Evolutionary conservation across 2,113 vertebrate species (phyloP), one percentile per base, ranked within the genome.

Genomic region (Thermophis baileyi): DNA sequence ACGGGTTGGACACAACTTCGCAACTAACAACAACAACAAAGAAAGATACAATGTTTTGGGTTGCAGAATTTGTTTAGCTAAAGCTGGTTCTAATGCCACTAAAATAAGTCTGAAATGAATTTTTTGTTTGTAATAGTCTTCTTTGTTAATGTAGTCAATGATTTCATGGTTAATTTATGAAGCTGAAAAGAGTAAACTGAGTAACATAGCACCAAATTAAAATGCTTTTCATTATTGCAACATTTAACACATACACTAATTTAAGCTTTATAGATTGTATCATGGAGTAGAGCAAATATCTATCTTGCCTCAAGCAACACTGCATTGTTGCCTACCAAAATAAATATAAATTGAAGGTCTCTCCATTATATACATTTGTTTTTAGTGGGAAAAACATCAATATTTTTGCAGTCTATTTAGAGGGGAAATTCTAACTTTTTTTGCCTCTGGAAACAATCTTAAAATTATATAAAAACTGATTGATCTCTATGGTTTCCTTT

Each of bases 401-500:
- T 92, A 11, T 51, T 94, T 94, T 90, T 89, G 91, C 94, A 95
- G 69, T n/a, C 50, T 47, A 9, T 85, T 96, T 95, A 96, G 50
- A 95, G 63, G 18, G 49, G 94, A 93, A 94, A 0, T 89, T 90
- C 51, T 69, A 60, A 94, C 0, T 87, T 96, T 93, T 90, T 96
- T 92, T 95, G 87, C 96, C 88, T 90, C 57, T 86, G 0, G 27
- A 95, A 95, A 95, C 89, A 92, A 95, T 95, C 95, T 94, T 85
- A 81, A 16, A 0, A 55, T 93, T 93, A 96, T 96, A 91, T 95
- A 90, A 91, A 91, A 92, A 74, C 91, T 94, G 27, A 91, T 95
- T 96, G 54, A 57, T 94, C 93, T 96, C 96, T 93, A 94, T 90
- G 91, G 92, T 87, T 93, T 91, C 25, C 88, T 96, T 96, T 94